Percentiles rank a stretch among this genome's conserved stretches.
Evolutionary conservation across 2,888 invertebrate species (phyloP).

Genomic region (Andrena bucephala): DNA sequence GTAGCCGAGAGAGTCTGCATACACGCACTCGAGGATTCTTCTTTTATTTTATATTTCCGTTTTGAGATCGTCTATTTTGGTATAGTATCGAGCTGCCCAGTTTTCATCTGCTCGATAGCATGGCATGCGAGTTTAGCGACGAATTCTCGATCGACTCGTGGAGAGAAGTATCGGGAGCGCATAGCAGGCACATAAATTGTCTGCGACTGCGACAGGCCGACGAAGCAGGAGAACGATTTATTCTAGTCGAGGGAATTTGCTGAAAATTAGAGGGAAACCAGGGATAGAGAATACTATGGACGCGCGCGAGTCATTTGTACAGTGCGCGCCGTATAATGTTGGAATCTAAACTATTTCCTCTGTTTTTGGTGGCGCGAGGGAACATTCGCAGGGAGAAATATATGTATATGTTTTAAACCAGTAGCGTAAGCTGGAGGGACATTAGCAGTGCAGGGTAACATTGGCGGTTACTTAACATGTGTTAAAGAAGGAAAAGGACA

Average conservation of each 20-base stretch:
- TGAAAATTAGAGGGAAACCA: conserved; percentile 42
- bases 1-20: conserved; percentile 63
- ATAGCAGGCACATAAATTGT: conserved; percentile 47
- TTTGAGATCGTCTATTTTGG: conserved; percentile 39
- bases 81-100: conserved; percentile 48
- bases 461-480: no score
- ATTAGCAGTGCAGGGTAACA: no score
- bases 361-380: background rate
- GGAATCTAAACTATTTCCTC: conserved; percentile 7
- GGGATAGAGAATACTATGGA: conserved; percentile 20
- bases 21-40: conserved; percentile 40
- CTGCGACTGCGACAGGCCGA: conserved; percentile 15
- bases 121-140: conserved; percentile 66
- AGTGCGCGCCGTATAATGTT: conserved; percentile 1
- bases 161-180: conserved; percentile 29
- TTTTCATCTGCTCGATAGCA: conserved; percentile 69
- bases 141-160: conserved; percentile 37
- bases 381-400: background rate
- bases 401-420: background rate
- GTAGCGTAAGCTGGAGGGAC: no score
- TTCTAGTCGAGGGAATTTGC: conserved; percentile 22
- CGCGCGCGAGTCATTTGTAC: conserved; percentile 24
- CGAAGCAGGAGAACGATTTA: conserved; percentile 13
- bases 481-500: no score
- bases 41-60: conserved; percentile 4